Evolutionary conservation across 2,888 invertebrate species (phyloP).

Genomic region (Tetranychus truncatus): DNA sequence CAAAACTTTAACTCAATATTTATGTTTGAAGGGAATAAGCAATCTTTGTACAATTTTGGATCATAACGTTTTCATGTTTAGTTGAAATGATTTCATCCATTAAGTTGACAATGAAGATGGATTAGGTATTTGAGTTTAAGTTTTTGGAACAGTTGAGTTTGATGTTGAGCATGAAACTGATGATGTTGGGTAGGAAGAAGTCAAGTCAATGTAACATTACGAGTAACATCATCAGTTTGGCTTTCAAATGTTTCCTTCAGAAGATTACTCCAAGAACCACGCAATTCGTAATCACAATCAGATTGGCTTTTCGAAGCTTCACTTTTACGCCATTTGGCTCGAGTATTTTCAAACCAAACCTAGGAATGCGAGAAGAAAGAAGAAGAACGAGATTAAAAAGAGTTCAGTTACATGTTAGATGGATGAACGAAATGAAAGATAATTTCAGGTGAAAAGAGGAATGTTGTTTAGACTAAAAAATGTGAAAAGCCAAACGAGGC

Average conservation of each 20-base stretch:
- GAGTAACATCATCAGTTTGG: neutral
- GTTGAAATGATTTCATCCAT: neutral
- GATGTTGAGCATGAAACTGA: neutral
- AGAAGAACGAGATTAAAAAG: neutral
- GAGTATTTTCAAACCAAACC: conserved; percentile 97
- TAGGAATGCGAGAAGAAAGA: conserved; percentile 34
- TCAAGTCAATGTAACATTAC: neutral
- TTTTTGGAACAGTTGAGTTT: neutral
- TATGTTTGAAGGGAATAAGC: no score
- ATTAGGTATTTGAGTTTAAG: neutral
- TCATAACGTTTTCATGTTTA: no score
- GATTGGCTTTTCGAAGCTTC: neutral
- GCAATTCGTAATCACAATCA: neutral
- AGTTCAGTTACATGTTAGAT: neutral
- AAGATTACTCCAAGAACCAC: neutral
- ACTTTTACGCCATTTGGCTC: conserved; percentile 93
- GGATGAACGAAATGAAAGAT: neutral
- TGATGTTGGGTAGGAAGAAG: neutral
- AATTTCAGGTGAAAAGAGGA: neutral
- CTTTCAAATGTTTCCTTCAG: neutral
- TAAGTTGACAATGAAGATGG: neutral
- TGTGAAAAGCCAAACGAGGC: neutral
- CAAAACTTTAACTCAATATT: no score
- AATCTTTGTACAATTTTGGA: no score
- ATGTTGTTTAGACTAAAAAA: neutral